These are phyloP conservation scores for Grammomys surdaster DNA, from an alignment of 2,113 vertebrate species.

Conservation along the genomic window DNA sequence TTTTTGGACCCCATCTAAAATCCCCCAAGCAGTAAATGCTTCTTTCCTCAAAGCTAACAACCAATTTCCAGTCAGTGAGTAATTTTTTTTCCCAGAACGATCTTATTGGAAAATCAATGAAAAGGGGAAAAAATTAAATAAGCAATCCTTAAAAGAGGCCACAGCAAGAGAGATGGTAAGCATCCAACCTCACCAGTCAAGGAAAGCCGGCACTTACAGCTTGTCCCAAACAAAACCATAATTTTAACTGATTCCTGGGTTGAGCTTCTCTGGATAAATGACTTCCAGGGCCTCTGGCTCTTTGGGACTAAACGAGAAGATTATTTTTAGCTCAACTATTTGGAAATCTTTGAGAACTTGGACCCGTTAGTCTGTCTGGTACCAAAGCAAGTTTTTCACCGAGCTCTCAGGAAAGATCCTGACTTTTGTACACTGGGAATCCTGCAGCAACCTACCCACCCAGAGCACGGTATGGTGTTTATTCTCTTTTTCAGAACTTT, in stretches of 20 bases:
- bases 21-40: constrained; percentile 18
- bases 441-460: constrained; percentile 39
- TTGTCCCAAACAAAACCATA: constrained; percentile 53
- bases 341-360: constrained; percentile 81
- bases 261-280: constrained; percentile 49
- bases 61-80: constrained; percentile 73
- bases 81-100: constrained; percentile 62
- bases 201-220: neutral
- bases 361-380: constrained; percentile 72
- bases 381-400: constrained; percentile 73
- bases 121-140: constrained; percentile 54
- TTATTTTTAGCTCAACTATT: constrained; percentile 82
- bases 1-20: neutral
- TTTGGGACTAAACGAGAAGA: constrained; percentile 68
- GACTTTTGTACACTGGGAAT: constrained; percentile 59
- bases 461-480: constrained; percentile 71
- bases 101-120: constrained; percentile 74
- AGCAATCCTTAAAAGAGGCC: constrained; percentile 64
- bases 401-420: constrained; percentile 56
- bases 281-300: constrained; percentile 77
- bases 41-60: constrained; percentile 55
- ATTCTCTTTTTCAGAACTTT: constrained; percentile 42
- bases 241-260: constrained; percentile 44
- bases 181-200: neutral
- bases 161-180: neutral